phyloP scores from a whole-genome alignment of 1,140 invertebrate species.

The Temnothorax nylanderi region DNA sequence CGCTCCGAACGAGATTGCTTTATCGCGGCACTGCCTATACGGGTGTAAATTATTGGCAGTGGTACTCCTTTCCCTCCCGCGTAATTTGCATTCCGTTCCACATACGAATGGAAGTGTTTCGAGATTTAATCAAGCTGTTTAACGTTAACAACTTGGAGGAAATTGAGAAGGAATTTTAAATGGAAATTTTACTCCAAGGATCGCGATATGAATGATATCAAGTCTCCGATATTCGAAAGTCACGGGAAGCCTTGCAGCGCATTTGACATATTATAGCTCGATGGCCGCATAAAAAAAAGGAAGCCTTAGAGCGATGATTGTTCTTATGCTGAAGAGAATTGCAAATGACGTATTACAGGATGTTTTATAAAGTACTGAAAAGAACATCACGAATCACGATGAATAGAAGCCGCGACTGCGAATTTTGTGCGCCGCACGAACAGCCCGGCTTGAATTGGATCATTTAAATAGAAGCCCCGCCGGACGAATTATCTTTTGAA shows the following conservation, averaged over 20 bases:
- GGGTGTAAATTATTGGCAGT: not conserved
- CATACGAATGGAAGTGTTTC: not conserved
- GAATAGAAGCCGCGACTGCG: not conserved
- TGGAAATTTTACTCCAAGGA: not conserved
- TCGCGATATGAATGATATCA: not conserved
- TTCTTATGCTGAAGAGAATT: slow-evolving; percentile 27
- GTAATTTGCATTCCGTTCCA: not conserved
- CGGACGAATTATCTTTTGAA: not conserved
- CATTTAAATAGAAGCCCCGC: not conserved
- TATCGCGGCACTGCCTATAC: not conserved
- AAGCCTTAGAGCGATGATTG: slow-evolving; percentile 11
- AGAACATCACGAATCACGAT: slow-evolving; percentile 4
- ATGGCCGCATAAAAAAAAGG: slow-evolving; percentile 8
- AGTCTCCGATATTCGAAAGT: not conserved
- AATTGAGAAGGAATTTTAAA: not conserved
- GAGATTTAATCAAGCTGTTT: not conserved
- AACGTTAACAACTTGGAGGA: not conserved
- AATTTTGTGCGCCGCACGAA: slow-evolving; percentile 16
- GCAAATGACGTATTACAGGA: slow-evolving; percentile 7
- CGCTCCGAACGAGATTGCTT: slow-evolving; percentile 31
- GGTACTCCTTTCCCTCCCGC: not conserved
- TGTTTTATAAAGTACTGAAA: not conserved
- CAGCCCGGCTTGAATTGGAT: not conserved
- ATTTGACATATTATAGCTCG: slow-evolving; percentile 11
- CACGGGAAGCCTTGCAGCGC: slow-evolving; percentile 21